Base-by-base conservation (phyloP, 2,113 vertebrate genomes). In the Phocoena sinus region DNA sequence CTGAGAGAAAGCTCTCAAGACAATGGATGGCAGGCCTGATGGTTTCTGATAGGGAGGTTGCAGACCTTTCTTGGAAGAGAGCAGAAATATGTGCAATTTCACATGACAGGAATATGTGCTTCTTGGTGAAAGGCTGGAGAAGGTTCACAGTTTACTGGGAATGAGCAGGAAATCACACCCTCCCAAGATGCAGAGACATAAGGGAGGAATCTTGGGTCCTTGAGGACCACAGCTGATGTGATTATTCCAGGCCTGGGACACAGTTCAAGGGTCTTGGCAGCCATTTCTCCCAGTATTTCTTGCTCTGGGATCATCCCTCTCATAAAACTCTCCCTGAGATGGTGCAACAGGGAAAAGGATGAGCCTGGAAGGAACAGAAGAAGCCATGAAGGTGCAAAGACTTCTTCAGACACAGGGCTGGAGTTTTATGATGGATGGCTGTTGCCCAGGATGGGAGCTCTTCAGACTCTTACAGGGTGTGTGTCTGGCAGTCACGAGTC, bases 141-240 rank as follows among this genome's bases (percentile, higher is more conserved):
- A 83, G 17, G 81, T 58, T 38, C n/a, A 92, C 31, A n/a, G 93
- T 85, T 97, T 96, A 89, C n/a, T 23, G 65, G 89, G 74, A 90
- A 92, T 31, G n/a, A 96, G 33, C n/a, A 92, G 53, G 86, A 97
- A 97, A 94, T 97, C 31, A 67, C 13, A 26, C 95, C 79, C 60
- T 96, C 3, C 92, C 71, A 74, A 95, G 79, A 97, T 83, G 47
- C 23, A 11, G 71, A 89, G 77, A 92, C 79, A 89, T 93, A 92
- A 94, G 68, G 41, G 44, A 93, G 76, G 93, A 96, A 76, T 71
- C 41, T 38, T 12, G 20, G 73, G 63, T 81, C 80, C 79, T 68
- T 28, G 17, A 86, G 50, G n/a, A 86, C 41, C 28, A 73, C 7
- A 92, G 50, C 82, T 89, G 71, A 77, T 58, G 14, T 20, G 17